Evolutionary conservation across 2,888 invertebrate species (phyloP).

Genomic region (Lamellibrachia columna): DNA sequence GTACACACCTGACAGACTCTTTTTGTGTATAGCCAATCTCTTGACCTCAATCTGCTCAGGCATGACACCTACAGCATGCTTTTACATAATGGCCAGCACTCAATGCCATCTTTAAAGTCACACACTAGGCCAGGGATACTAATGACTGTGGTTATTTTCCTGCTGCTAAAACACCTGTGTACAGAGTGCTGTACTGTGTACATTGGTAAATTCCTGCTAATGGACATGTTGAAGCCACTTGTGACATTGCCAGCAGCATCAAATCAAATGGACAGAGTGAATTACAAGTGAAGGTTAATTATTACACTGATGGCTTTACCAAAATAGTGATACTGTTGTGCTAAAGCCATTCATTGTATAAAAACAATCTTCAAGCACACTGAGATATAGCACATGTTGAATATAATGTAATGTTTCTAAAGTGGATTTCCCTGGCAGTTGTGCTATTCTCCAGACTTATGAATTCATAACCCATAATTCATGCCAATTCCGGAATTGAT

Average conservation of each 20-base stretch:
- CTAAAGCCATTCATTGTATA: too few species aligned
- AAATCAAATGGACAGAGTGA: background rate
- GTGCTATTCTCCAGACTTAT: too few species aligned
- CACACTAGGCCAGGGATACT: background rate
- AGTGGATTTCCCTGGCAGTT: too few species aligned
- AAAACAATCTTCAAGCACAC: background rate
- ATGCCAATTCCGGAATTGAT: too few species aligned
- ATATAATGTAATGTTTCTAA: too few species aligned
- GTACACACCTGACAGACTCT: background rate
- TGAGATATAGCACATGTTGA: too few species aligned
- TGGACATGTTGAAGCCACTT: background rate
- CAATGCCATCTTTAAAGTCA: background rate
- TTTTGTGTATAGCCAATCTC: background rate
- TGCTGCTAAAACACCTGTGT: background rate
- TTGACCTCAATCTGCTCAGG: background rate
- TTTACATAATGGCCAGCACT: background rate
- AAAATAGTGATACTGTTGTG: too few species aligned
- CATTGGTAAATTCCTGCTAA: background rate
- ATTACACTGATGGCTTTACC: too few species aligned
- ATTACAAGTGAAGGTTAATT: background rate
- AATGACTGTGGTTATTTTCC: too few species aligned
- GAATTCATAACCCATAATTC: too few species aligned
- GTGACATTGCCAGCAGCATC: background rate
- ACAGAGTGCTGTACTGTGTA: background rate
- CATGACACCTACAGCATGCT: background rate